Base-by-base conservation (phyloP, 2,797 vertebrate genomes). In the Liparis tanakae region DNA sequence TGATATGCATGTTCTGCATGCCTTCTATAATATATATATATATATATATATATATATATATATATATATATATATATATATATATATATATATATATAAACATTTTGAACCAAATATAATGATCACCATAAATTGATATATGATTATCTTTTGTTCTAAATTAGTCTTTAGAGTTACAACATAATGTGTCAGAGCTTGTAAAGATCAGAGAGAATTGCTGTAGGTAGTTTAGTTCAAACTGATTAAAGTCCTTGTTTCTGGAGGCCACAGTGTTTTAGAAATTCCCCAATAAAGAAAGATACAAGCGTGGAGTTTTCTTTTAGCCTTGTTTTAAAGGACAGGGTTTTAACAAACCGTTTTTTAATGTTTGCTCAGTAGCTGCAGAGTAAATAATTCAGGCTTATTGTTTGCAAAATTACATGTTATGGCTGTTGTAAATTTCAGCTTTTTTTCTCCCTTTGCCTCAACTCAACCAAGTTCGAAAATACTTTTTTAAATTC, bases 311-410 rank as follows among this genome's bases (percentile, higher is more conserved):
- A 41, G 10, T 70, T 78, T 81, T 59, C 39, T 72, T 65, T 65
- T 43, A 17, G n/a, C 78, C 44, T 65, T 5, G 48, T 43, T 30
- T 59, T 51, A 67, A 75, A 81, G 12, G 48, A 64, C 3, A 57
- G 6, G 51, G 61, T 82, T 85, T 72, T 22, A 58, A 67, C 51
- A 76, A 71, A 72, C 9, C 64, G 39, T 41, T 37, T 63, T 59
- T 43, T 70, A 55, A 76, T 53, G 46, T 81, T 80, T 79, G 43
- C 62, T 67, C 63, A 54, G 46, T 44, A 73, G 67, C 74, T 74
- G n/a, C 66, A 76, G 58, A 54, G 65, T 69, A 70, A 82, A 85
- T 54, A 77, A 22, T 50, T 76, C 22, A n/a, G 44, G 13, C 39
- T 69, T 30, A 46, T 59, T 62, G 14, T 85, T 70, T 85, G 44